Evolutionary conservation across 2,888 invertebrate species (phyloP), one percentile per base, ranked within the genome.

Genomic region (Trichopria drosophilae): DNA sequence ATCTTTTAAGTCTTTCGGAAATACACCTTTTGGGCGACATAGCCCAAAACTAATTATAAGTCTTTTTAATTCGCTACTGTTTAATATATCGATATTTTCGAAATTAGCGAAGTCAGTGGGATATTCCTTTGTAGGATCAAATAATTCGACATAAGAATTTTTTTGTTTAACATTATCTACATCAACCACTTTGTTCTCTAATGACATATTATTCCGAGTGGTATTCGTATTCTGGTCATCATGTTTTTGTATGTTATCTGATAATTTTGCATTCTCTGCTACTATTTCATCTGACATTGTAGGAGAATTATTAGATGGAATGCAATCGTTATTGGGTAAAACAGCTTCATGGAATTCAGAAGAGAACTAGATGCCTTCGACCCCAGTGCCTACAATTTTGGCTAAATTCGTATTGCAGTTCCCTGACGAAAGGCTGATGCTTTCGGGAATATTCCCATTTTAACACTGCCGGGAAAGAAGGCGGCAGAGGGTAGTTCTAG

Each of bases 1-100:
- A 15, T 32, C 22, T 10, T 20, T 37, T 3, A 15, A 15, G 23
- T 39, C 43, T 12, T 20, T 15, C 13, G 39, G 43, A 41, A 53
- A 53, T 18, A 48, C 44, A 29, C 49, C 49, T 12, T 22, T 12
- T 16, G 45, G 53, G n/a, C 45, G 29, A 41, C 49, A 49, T n/a
- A 49, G 32, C 24, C 53, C 49, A 31, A 10, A 28, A 4, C 40
- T 22, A 20, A 53, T 34, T 34, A 34, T 34, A 18, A 34, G 34
- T 34, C 20, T 32, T 32, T 16, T 34, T 16, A 34, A 34, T 19
- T 16, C 12, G 20, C 9, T 18, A 2, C 10, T 34, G 20, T 15
- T 34, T 7, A n/a, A 34, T 15, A 34, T 34, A 34, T 34, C 7
- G 6, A 34, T 6, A 34, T 34, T 34, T 34, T 18, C 10, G 18